phyloP scores from a whole-genome alignment of 2,888 invertebrate genomes.

The Drosophila anomelani region DNA sequence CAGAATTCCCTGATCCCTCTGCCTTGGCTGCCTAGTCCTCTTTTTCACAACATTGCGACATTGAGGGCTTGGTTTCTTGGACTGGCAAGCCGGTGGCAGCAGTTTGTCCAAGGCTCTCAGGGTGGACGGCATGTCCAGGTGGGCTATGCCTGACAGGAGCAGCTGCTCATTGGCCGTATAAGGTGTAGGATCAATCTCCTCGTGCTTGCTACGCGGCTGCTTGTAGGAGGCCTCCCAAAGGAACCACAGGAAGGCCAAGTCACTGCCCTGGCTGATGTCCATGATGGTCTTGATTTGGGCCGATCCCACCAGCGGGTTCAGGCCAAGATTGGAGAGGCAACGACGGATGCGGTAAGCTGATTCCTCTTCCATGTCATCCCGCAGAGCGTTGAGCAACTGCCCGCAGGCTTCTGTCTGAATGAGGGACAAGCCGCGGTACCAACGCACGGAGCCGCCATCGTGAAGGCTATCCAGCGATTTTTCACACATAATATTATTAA shows the following conservation, averaged over 20 bases:
- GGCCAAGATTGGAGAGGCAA: slow-evolving; percentile 63
- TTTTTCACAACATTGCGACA: accelerated
- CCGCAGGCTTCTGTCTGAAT: slow-evolving; percentile 72
- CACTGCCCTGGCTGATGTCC: slow-evolving; percentile 77
- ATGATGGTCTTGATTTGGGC: slow-evolving; percentile 65
- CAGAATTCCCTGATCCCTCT: background rate
- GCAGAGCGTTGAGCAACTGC: slow-evolving; percentile 67
- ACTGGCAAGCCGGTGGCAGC: slow-evolving; percentile 67
- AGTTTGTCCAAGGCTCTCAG: slow-evolving; percentile 80
- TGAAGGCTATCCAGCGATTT: background rate
- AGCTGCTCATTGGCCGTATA: slow-evolving; percentile 82
- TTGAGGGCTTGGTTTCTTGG: slow-evolving; percentile 36
- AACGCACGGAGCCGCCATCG: slow-evolving; percentile 49
- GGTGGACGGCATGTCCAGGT: slow-evolving; percentile 82
- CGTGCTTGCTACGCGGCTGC: background rate
- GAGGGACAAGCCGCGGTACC: slow-evolving; percentile 80
- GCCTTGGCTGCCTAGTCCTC: accelerated
- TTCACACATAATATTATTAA: background rate
- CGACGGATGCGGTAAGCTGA: slow-evolving; percentile 72
- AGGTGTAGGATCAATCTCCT: accelerated
- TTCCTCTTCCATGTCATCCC: slow-evolving; percentile 80
- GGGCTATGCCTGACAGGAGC: slow-evolving; percentile 80
- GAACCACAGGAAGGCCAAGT: slow-evolving; percentile 84
- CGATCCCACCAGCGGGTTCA: slow-evolving; percentile 66
- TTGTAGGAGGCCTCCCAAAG: slow-evolving; percentile 81